These are phyloP conservation scores for Torymus aiolomorphi DNA, from an alignment of 2,888 invertebrate species.

Conservation along the genomic window DNA sequence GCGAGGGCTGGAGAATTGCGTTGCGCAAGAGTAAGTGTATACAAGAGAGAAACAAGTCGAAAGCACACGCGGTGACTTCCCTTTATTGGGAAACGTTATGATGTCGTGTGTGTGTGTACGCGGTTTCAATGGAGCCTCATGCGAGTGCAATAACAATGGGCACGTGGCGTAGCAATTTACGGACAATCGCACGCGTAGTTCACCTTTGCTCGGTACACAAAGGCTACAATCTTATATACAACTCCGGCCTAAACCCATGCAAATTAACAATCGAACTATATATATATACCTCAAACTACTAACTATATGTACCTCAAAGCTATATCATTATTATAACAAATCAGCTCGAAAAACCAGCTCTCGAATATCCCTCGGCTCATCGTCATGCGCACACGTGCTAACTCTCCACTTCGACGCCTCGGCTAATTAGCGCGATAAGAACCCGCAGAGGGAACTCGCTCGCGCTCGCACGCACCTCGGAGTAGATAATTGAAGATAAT, in stretches of 20 bases:
- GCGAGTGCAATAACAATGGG: constrained; percentile 3
- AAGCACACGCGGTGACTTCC: constrained; percentile 19
- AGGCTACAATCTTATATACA: no score
- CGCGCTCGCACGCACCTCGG: no score
- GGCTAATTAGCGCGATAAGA: constrained; percentile 39
- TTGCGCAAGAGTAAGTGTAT: constrained; percentile 8
- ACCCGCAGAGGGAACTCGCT: background rate
- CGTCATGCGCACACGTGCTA: no score
- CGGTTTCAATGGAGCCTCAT: constrained; percentile 17
- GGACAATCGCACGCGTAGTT: background rate
- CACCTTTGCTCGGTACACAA: no score
- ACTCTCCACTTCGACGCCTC: background rate
- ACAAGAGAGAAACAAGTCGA: background rate
- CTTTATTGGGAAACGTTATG: constrained; percentile 11
- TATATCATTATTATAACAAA: no score
- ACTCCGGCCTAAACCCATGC: no score
- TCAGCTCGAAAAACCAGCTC: no score
- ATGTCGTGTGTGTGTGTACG: background rate
- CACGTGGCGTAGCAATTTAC: constrained; percentile 35
- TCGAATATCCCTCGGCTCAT: no score
- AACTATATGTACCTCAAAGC: no score
- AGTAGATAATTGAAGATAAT: constrained; percentile 72
- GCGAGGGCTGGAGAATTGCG: background rate
- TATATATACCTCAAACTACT: no score
- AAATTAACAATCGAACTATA: no score